These are phyloP conservation scores for Lithosia quadra DNA, from an alignment of 2,888 invertebrate genomes.

Conservation along the genomic window DNA sequence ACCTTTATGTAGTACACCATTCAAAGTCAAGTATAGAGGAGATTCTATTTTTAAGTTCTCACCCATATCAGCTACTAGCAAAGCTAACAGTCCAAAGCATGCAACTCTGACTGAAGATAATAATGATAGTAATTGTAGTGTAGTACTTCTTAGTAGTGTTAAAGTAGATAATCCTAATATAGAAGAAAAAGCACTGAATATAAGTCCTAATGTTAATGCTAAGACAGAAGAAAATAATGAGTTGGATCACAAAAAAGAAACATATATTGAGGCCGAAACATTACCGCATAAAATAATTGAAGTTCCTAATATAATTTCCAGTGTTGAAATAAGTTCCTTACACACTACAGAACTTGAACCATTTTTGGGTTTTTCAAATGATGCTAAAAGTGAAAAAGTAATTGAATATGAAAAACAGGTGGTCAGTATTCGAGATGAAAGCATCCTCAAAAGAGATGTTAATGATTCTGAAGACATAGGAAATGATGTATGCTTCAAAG, in stretches of 20 bases:
- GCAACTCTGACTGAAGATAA: constrained; percentile 54
- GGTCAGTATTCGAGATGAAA: constrained; percentile 17
- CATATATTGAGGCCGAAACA: constrained; percentile 7
- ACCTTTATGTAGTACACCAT: constrained; percentile 78
- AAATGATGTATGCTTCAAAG: not conserved
- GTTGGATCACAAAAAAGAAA: not conserved
- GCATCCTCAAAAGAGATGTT: constrained; percentile 9
- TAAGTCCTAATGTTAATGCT: constrained; percentile 13
- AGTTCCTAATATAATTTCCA: constrained; percentile 17
- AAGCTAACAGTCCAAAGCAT: constrained; percentile 54
- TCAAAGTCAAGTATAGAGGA: constrained; percentile 73
- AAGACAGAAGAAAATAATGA: constrained; percentile 18
- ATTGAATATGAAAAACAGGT: constrained; percentile 1
- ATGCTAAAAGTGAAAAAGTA: constrained; percentile 12
- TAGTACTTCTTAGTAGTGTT: constrained; percentile 45
- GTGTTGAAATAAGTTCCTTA: constrained; percentile 49
- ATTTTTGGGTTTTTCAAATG: constrained; percentile 63
- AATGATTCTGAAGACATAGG: constrained; percentile 9
- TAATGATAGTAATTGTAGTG: constrained; percentile 48
- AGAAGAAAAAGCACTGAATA: constrained; percentile 21
- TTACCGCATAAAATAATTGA: constrained; percentile 9
- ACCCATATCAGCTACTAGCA: constrained; percentile 62
- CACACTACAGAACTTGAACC: constrained; percentile 63
- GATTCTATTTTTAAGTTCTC: constrained; percentile 79
- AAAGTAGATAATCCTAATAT: constrained; percentile 25